Conservation (phyloP, 2,888 invertebrate species). For the Eledone cirrhosa region DNA sequence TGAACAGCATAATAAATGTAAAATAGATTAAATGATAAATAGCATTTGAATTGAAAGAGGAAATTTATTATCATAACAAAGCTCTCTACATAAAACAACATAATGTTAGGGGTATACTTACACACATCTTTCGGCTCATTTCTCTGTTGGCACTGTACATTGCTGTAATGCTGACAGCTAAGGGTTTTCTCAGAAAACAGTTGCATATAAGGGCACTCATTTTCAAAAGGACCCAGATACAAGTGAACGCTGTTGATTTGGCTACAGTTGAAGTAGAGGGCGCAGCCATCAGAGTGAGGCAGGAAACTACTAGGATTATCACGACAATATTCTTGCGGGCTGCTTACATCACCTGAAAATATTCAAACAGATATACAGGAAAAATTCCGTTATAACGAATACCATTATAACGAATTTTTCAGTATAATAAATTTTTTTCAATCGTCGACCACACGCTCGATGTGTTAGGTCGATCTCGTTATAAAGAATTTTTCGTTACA, state of each 20-base stretch:
- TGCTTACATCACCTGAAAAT: not conserved
- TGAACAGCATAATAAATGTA: no score
- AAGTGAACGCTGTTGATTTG: not conserved
- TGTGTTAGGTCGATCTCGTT: no score
- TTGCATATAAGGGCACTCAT: conserved; percentile 16
- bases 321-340: conserved; percentile 3
- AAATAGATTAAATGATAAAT: no score
- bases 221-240: not conserved
- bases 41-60: no score
- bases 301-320: not conserved
- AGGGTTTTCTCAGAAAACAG: not conserved
- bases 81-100: no score
- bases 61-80: no score
- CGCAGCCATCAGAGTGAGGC: not conserved
- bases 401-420: no score
- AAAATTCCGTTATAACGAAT: no score
- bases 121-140: conserved; percentile 11
- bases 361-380: not conserved
- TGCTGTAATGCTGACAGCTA: conserved; percentile 4
- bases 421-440: no score
- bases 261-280: conserved; percentile 25
- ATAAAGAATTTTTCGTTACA: no score
- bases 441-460: no score
- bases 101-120: not conserved
- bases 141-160: not conserved